Evolutionary conservation across 1,140 invertebrate species (phyloP), one percentile per base, ranked within the genome.

Genomic region (Drosophila navojoa): DNA sequence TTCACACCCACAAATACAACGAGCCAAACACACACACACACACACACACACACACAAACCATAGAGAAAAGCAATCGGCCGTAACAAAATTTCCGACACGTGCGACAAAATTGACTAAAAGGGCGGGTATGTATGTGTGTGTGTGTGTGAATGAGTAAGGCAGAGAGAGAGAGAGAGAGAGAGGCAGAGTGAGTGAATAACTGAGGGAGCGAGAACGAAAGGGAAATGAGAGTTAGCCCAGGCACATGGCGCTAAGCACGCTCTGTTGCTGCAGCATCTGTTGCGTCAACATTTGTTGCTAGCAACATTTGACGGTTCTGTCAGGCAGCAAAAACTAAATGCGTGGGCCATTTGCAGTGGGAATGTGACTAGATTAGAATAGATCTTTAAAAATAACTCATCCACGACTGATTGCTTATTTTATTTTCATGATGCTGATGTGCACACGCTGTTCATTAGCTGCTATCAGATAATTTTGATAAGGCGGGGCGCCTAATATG

Each of bases 21-120:
- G 50, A 35, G 29, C 13, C 53, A 35, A n/a, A 70, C 45, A 52
- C 47, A 62, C 9, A 54, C 42, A 71, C 58, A 62, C 29, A 59
- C 32, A 47, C 35, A 57, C 47, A 69, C 53, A 53, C 4, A 16
- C 44, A 27, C 4, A 35, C 49, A 38, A 27, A 22, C 15, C 29
- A 55, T 53, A 57, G 55, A 42, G 76, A 76, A 89, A 89, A 77
- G 84, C 84, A 89, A 90, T 89, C 84, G 85, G 74, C 80, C 80
- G 85, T 89, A 89, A 89, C 84, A 80, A 89, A 84, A 89, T 89
- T 89, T 89, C 74, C 85, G 80, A 90, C 84, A 89, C 84, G 84
- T 89, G 84, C 84, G 84, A 89, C 84, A 89, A 84, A 87, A 84
- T 82, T 86, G 75, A 38, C 62, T 25, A 32, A 49, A 76, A 76